These are phyloP conservation scores for Triplophysa siluroides DNA, from an alignment of 2,113 vertebrate species.

Conservation along the genomic window DNA sequence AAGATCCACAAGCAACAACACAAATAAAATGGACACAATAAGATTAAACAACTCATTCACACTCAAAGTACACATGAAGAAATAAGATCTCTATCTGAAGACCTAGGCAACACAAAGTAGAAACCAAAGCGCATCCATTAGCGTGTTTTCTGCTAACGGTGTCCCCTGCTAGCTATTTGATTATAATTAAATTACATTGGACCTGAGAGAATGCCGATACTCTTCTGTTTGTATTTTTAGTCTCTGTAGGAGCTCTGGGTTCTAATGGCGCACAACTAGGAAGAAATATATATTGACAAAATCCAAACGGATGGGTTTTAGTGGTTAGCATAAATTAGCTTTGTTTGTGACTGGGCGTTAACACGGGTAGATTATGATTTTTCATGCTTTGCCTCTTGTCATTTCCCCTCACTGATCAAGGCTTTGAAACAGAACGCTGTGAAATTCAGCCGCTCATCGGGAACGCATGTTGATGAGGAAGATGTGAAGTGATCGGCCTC, in stretches of 20 bases:
- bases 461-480: slow-evolving; percentile 43
- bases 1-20: slow-evolving; percentile 14
- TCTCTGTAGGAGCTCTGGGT: slow-evolving; percentile 62
- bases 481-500: slow-evolving; percentile 23
- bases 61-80: slow-evolving; percentile 28
- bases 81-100: slow-evolving; percentile 49
- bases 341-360: slow-evolving; percentile 30
- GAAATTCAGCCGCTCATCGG: background rate
- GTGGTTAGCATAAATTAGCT: slow-evolving; percentile 62
- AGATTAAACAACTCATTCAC: background rate
- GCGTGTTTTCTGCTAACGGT: slow-evolving; percentile 68
- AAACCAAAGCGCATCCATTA: slow-evolving; percentile 76
- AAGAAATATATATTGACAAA: slow-evolving; percentile 66
- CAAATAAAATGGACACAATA: slow-evolving; percentile 9
- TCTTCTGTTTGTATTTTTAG: slow-evolving; percentile 60
- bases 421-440: slow-evolving; percentile 11
- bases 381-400: background rate
- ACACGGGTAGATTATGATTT: background rate
- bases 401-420: slow-evolving; percentile 31
- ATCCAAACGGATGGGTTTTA: slow-evolving; percentile 61
- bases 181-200: slow-evolving; percentile 84
- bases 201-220: slow-evolving; percentile 68
- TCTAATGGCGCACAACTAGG: slow-evolving; percentile 54
- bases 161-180: slow-evolving; percentile 80
- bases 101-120: slow-evolving; percentile 61